Percentiles rank a stretch among this genome's conserved stretches.
These are phyloP conservation scores for Trichacis sp. DNA, from an alignment of 2,888 invertebrate genomes.

Conservation along the genomic window DNA sequence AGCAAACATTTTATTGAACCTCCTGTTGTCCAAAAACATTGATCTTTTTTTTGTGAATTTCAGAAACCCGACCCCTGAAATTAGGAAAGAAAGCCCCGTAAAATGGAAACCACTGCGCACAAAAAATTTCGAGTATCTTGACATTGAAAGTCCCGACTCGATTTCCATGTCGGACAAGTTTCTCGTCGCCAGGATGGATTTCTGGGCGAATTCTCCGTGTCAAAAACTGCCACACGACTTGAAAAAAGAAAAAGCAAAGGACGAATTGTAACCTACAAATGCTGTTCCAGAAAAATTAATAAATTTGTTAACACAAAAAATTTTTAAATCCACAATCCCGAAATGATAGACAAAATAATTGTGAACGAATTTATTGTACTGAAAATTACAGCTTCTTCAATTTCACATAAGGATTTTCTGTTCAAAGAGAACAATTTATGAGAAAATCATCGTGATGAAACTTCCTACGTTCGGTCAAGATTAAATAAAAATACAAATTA, in stretches of 20 bases:
- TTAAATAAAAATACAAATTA: no score
- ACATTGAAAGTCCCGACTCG: slow-evolving; percentile 69
- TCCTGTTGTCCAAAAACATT: no score
- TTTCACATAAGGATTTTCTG: not conserved
- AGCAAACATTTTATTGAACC: not conserved
- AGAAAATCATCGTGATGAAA: not conserved
- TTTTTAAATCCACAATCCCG: no score
- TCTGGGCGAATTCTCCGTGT: slow-evolving; percentile 73
- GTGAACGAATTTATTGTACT: not conserved
- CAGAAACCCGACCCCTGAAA: slow-evolving; percentile 77
- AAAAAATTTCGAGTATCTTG: slow-evolving; percentile 71
- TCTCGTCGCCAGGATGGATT: slow-evolving; percentile 73
- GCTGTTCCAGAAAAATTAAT: no score
- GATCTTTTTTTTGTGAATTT: slow-evolving; percentile 46
- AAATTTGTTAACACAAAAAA: no score
- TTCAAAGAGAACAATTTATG: not conserved
- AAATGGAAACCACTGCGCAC: slow-evolving; percentile 75
- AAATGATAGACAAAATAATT: no score
- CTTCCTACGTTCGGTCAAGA: no score
- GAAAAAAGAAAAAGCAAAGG: not conserved
- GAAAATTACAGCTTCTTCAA: not conserved
- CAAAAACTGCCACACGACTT: slow-evolving; percentile 17
- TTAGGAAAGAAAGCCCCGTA: slow-evolving; percentile 63
- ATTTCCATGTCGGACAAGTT: slow-evolving; percentile 72
- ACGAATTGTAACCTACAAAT: slow-evolving; percentile 30